phyloP scores from a whole-genome alignment of 1,140 invertebrate species.

The Platyscapa corneri region DNA sequence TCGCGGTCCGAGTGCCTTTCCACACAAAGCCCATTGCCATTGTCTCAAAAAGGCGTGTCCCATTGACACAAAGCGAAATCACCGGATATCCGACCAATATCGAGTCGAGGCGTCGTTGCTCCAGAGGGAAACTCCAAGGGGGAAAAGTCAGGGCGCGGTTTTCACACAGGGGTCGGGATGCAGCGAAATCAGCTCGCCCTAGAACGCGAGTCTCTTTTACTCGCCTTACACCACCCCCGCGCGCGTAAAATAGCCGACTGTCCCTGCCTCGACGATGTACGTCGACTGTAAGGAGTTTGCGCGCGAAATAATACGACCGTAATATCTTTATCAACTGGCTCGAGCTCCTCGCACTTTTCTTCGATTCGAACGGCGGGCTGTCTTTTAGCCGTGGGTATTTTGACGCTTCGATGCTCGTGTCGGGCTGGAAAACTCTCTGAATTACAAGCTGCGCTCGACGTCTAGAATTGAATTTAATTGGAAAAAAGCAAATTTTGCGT shows the following conservation, averaged over 20 bases:
- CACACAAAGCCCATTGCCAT: constrained; percentile 14
- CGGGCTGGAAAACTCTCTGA: not conserved
- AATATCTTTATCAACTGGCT: constrained; percentile 61
- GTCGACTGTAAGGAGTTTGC: not conserved
- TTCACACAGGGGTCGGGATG: constrained; percentile 48
- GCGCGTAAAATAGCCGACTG: not conserved
- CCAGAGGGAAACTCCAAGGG: not conserved
- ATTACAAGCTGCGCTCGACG: too few relatives aligned
- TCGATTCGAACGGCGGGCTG: not conserved
- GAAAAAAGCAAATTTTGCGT: too few relatives aligned
- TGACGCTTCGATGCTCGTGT: too few relatives aligned
- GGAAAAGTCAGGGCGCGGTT: not conserved
- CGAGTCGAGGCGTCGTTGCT: not conserved
- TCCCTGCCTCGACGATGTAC: constrained; percentile 24
- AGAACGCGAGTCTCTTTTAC: not conserved
- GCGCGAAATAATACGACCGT: constrained; percentile 59
- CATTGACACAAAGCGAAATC: constrained; percentile 57
- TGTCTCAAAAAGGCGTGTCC: constrained; percentile 25
- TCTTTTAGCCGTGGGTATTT: too few relatives aligned
- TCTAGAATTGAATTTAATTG: too few relatives aligned
- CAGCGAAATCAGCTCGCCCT: constrained; percentile 41
- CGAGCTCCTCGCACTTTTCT: constrained; percentile 4
- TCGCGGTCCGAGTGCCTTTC: not conserved
- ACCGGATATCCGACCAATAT: constrained; percentile 48
- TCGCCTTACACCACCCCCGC: too few relatives aligned